These are phyloP conservation scores for Plectus sambesii DNA, from an alignment of 1,140 invertebrate genomes.

Conservation along the genomic window DNA sequence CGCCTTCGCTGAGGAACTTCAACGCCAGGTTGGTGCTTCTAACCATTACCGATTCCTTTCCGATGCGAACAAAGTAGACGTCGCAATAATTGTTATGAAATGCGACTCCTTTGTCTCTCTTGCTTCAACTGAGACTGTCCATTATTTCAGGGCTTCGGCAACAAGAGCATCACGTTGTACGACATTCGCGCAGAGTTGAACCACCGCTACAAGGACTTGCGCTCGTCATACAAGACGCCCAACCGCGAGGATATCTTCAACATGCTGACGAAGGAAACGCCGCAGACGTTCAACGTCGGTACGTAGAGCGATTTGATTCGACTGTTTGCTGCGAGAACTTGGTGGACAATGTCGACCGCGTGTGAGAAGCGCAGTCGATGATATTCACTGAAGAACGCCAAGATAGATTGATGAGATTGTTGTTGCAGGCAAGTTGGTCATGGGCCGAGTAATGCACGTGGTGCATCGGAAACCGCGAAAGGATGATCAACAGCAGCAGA, in stretches of 20 bases:
- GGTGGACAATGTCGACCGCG: no score
- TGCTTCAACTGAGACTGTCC: no score
- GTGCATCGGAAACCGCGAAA: conserved; percentile 76
- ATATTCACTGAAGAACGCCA: neutral
- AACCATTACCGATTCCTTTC: no score
- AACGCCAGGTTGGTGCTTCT: conserved; percentile 64
- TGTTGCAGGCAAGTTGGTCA: conserved; percentile 49
- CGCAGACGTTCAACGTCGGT: conserved; percentile 84
- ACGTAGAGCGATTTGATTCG: no score
- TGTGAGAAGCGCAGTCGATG: no score
- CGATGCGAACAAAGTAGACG: no score
- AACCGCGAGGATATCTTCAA: conserved; percentile 79
- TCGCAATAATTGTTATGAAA: no score
- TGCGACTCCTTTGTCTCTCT: no score
- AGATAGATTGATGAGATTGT: neutral
- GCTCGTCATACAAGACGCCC: conserved; percentile 64
- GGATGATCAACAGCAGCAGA: conserved; percentile 83
- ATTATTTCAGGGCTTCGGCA: conserved; percentile 64
- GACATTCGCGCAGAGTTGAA: conserved; percentile 92
- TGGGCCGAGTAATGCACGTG: conserved; percentile 43
- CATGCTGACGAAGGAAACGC: conserved; percentile 87
- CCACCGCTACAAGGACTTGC: conserved; percentile 82
- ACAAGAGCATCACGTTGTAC: conserved; percentile 91
- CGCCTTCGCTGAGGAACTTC: conserved; percentile 89
- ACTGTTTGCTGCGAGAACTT: neutral